Evolutionary conservation across 35 echinoderm and acorn worm genomes (phyloP).

Genomic region (Stichopus chloronotus): DNA sequence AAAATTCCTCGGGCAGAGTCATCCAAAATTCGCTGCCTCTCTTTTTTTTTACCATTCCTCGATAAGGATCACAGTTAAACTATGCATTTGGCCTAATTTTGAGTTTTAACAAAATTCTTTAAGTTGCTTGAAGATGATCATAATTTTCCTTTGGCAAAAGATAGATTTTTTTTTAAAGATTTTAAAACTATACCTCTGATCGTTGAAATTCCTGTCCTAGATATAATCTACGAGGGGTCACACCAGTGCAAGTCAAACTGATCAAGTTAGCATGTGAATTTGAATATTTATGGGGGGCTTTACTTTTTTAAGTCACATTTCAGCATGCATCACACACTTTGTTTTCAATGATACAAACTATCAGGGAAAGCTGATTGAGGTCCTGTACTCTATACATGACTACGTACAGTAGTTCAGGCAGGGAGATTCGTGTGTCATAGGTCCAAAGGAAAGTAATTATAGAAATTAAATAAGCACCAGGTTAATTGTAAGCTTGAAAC

Average conservation of each 20-base stretch:
- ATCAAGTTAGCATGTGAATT: too few relatives aligned
- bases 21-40: not conserved
- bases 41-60: not conserved
- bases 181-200: not conserved
- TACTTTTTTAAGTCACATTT: too few relatives aligned
- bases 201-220: not conserved
- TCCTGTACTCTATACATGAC: too few relatives aligned
- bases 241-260: not conserved
- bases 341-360: too few relatives aligned
- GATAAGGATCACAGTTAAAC: not conserved
- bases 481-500: too few relatives aligned
- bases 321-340: too few relatives aligned
- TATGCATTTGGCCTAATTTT: not conserved
- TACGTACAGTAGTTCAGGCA: too few relatives aligned
- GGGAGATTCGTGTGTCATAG: too few relatives aligned
- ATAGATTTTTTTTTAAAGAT: slow-evolving; percentile 1
- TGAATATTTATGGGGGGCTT: too few relatives aligned
- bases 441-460: too few relatives aligned
- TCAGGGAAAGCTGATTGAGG: too few relatives aligned
- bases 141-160: slow-evolving; percentile 13
- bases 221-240: not conserved
- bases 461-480: too few relatives aligned
- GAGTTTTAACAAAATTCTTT: not conserved
- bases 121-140: not conserved
- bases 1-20: slow-evolving; percentile 9